These are phyloP conservation scores for Tarsius wallacei DNA, from an alignment of 2,797 vertebrate species.

Conservation along the genomic window DNA sequence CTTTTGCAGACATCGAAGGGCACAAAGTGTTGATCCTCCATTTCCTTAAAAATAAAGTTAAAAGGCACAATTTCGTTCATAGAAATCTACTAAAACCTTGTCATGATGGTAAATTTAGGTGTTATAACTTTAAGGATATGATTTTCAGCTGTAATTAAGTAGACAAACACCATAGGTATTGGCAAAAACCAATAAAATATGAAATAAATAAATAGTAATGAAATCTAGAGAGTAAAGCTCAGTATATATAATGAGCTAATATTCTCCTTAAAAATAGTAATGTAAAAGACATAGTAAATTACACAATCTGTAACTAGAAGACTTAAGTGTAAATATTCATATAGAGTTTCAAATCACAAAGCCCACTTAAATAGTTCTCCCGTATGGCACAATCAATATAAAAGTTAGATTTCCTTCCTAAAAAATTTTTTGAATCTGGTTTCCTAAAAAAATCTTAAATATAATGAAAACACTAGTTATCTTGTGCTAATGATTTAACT, in stretches of 20 bases:
- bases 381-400: background rate
- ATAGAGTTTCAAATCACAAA: constrained; percentile 29
- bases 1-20: constrained; percentile 92
- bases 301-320: background rate
- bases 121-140: background rate
- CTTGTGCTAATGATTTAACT: constrained; percentile 2
- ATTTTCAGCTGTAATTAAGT: background rate
- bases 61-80: constrained; percentile 49
- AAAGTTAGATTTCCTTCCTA: background rate
- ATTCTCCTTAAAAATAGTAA: background rate
- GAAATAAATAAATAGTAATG: background rate
- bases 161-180: background rate
- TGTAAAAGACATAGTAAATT: constrained; percentile 23
- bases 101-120: constrained; percentile 3
- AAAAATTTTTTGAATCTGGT: background rate
- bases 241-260: background rate
- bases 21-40: constrained; percentile 96
- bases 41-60: constrained; percentile 93
- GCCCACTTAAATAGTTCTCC: background rate
- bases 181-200: constrained; percentile 13
- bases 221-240: background rate
- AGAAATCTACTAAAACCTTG: background rate
- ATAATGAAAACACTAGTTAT: background rate
- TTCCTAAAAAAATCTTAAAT: constrained; percentile 29
- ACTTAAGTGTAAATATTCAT: background rate